Conservation (phyloP, 2,888 invertebrate genomes). For the Synanthedon vespiformis region DNA sequence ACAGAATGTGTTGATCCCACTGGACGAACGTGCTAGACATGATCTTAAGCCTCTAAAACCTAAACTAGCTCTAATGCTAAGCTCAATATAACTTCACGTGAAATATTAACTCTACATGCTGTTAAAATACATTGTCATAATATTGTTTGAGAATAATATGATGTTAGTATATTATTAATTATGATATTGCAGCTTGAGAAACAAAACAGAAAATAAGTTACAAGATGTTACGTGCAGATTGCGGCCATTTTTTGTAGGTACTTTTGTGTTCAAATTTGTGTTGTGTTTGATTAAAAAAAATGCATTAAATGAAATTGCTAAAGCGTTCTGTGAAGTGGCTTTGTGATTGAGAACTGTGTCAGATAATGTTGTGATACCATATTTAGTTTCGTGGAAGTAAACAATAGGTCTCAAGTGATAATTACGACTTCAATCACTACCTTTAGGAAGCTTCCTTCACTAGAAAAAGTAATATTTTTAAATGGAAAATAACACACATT, state of each 20-base stretch:
- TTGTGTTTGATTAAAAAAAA: constrained; percentile 12
- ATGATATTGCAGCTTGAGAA: background rate
- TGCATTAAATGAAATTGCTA: constrained; percentile 25
- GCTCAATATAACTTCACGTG: background rate
- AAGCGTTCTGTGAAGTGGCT: constrained; percentile 28
- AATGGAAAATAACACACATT: too few species aligned
- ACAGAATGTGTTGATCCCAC: too few species aligned
- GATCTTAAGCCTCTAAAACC: background rate
- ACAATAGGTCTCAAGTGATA: constrained; percentile 11
- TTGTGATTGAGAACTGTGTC: constrained; percentile 13
- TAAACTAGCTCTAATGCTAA: background rate
- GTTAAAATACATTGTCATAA: background rate
- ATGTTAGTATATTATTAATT: background rate
- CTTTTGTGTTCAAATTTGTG: constrained; percentile 5
- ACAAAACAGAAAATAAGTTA: background rate
- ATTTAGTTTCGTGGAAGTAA: background rate
- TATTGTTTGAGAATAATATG: constrained; percentile 4
- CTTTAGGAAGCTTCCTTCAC: constrained; percentile 24
- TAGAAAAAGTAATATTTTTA: background rate
- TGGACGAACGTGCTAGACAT: background rate
- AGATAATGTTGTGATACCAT: constrained; percentile 9
- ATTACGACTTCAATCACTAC: constrained; percentile 6
- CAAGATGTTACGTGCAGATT: background rate
- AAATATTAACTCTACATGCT: background rate
- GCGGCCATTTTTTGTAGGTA: background rate